Evolutionary conservation across 2,888 invertebrate genomes (phyloP), one percentile per base, ranked within the genome.

Genomic region (Spilarctia lutea): DNA sequence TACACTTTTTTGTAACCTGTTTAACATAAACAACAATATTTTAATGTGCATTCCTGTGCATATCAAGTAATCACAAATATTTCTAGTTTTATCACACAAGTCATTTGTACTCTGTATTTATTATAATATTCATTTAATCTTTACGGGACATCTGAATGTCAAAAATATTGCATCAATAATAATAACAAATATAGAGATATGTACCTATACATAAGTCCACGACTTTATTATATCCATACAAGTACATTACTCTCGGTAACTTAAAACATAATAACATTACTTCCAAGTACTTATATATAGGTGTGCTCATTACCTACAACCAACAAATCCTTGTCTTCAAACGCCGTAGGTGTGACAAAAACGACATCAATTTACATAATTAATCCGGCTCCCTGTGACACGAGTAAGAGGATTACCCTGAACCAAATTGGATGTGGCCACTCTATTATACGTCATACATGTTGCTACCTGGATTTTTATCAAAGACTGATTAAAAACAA

Each of bases 291-390:
- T 30, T 60, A 66, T 63, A 45, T 67, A 60, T 42, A 73, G 13
- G 39, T 65, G 56, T 74, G 45, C 73, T 76, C 71, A 74, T 76
- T 74, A 76, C 33, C 71, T 35, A 7, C 52, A 71, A 30, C 42
- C 65, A 74, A 73, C 73, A 71, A 76, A 74, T 68, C 68, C 73
- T 65, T 71, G 65, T 74, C 73, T 76, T 68, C 78, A 82, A 80
- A 76, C 75, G 75, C 68, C 79, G 75, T 71, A 80, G 79, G 82
- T 81, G 85, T 83, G 84, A 87, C 84, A 87, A 89, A 86, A 91
- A 90, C 88, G 90, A 87, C 86, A 89, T 86, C 87, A 91, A 92
- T 93, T 92, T 91, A 87, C 92, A 92, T 94, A 92, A 93, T 93
- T 90, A 93, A 93, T 92, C 91, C 86, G 83, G 81, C 76, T 86